These are phyloP conservation scores for Microplitis manilae DNA, from an alignment of 2,888 invertebrate genomes.

Conservation along the genomic window DNA sequence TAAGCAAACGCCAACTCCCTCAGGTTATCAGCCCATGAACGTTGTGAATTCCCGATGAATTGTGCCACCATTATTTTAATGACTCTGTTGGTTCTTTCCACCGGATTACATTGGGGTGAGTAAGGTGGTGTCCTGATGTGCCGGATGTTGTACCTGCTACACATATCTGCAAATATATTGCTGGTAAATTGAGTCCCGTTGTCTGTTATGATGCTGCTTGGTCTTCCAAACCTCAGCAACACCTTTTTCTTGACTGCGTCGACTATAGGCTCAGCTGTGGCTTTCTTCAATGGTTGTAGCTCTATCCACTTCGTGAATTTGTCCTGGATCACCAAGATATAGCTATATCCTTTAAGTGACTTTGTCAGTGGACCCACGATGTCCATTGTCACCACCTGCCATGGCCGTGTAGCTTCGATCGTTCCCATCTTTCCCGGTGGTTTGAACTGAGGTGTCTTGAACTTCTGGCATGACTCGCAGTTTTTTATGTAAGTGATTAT, in stretches of 20 bases:
- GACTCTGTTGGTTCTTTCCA: constrained; percentile 46
- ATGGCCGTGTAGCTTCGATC: neutral
- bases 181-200: constrained; percentile 43
- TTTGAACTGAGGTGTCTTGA: constrained; percentile 32
- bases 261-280: neutral
- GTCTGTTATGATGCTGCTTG: constrained; percentile 49
- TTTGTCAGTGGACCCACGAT: neutral
- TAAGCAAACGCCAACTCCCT: constrained; percentile 55
- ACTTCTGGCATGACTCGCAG: constrained; percentile 46
- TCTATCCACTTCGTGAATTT: constrained; percentile 34
- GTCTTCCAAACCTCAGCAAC: constrained; percentile 50
- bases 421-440: constrained; percentile 35
- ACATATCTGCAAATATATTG: constrained; percentile 12
- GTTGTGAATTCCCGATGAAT: constrained; percentile 17
- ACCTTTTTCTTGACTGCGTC: constrained; percentile 34
- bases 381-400: neutral
- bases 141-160: neutral
- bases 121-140: neutral
- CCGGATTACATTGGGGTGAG: constrained; percentile 13
- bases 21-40: constrained; percentile 52
- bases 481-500: constrained; percentile 40
- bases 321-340: constrained; percentile 47
- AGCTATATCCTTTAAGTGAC: constrained; percentile 12
- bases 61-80: constrained; percentile 44
- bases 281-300: constrained; percentile 16